These are phyloP conservation scores for Alentia gelatinosa DNA, from an alignment of 2,888 invertebrate genomes.

Conservation along the genomic window DNA sequence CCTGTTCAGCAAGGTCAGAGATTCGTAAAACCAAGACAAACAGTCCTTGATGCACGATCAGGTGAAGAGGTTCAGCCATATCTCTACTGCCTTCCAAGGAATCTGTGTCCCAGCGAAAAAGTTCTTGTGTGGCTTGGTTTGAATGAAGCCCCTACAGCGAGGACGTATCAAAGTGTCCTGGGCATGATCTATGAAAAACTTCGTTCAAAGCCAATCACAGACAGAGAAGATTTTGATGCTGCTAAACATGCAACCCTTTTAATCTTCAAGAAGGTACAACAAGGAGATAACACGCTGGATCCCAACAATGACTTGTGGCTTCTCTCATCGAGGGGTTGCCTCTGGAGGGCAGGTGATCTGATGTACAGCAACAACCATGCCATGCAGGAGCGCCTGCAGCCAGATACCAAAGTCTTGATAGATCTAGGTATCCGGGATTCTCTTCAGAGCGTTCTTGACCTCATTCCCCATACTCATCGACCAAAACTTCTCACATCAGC, in stretches of 20 bases:
- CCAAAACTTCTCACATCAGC: neutral
- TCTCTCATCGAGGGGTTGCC: neutral
- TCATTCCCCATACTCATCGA: neutral
- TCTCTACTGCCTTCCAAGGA: neutral
- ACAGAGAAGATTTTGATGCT: neutral
- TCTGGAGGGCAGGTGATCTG: neutral
- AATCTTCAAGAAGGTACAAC: neutral
- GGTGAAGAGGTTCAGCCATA: neutral
- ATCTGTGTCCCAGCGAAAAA: neutral
- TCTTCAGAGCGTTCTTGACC: neutral
- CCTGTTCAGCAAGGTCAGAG: neutral
- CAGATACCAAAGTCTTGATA: neutral
- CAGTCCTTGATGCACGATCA: neutral
- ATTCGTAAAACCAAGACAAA: neutral
- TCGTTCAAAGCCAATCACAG: neutral
- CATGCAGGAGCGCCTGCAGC: neutral
- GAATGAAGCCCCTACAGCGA: neutral
- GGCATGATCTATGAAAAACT: neutral
- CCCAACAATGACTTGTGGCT: neutral
- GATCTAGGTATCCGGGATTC: neutral
- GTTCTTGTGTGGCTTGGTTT: neutral
- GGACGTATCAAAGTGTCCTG: neutral
- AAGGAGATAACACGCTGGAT: neutral
- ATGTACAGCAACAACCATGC: neutral
- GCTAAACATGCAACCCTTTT: neutral